Conservation (phyloP, 2,888 invertebrate genomes). For the Tanypteryx hageni region DNA sequence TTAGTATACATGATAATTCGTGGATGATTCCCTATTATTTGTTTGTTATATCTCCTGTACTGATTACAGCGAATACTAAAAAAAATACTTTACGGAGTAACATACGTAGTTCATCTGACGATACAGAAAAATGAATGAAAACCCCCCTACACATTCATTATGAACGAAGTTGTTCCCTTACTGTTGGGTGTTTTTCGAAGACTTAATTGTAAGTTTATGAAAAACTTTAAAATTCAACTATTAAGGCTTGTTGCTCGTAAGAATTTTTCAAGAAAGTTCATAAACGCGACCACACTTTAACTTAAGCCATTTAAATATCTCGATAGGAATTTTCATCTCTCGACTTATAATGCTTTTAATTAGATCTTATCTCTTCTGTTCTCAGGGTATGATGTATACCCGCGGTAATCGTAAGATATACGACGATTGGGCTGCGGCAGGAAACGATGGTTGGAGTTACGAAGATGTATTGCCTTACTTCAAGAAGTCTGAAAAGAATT, state of each 20-base stretch:
- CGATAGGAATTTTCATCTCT: neutral
- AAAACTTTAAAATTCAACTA: no score
- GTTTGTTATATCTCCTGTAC: no score
- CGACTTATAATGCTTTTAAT: neutral
- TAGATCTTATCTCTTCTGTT: neutral
- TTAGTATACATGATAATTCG: no score
- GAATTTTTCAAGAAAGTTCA: neutral
- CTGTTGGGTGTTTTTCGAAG: no score
- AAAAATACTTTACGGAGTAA: no score
- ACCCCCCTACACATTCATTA: no score
- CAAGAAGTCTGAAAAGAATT: conserved; percentile 65
- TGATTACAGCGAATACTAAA: no score
- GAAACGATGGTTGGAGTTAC: conserved; percentile 65
- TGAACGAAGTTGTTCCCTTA: no score
- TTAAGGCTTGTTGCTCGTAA: neutral
- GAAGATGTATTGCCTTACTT: conserved; percentile 65
- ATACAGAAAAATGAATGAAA: no score
- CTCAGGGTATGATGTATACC: conserved; percentile 70
- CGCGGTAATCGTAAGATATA: conserved; percentile 64
- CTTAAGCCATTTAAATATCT: neutral
- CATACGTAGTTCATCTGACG: no score
- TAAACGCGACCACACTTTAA: neutral
- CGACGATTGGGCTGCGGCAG: conserved; percentile 64
- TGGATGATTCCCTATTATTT: no score
- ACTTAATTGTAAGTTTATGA: no score